Evolutionary conservation across 2,113 vertebrate genomes (phyloP).

Genomic region (Sprattus sprattus): DNA sequence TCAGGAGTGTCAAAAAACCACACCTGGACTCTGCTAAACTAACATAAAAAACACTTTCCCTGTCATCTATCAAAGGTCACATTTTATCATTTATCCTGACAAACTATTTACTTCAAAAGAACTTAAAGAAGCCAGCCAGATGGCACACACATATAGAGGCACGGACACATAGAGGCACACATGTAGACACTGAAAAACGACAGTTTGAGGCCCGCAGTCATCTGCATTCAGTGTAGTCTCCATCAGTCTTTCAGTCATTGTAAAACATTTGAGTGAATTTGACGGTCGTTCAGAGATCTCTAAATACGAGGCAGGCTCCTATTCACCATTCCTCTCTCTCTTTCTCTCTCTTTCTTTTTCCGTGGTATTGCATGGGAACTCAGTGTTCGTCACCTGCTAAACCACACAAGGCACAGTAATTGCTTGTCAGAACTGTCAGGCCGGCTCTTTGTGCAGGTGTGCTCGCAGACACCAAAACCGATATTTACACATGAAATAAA

Average conservation of each 20-base stretch:
- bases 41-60: no score
- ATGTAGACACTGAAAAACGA: not conserved
- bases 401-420: conserved; percentile 52
- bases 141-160: not conserved
- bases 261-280: not conserved
- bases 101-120: no score
- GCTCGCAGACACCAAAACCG: conserved; percentile 50
- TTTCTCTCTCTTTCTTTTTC: not conserved
- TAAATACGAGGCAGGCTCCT: not conserved
- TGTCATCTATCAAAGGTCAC: no score
- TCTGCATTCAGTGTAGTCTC: not conserved
- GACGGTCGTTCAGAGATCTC: not conserved
- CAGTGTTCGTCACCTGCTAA: conserved; percentile 43
- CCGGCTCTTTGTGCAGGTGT: conserved; percentile 41
- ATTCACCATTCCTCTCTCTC: not conserved
- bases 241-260: conserved; percentile 4
- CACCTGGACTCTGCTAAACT: no score
- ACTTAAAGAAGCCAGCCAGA: not conserved
- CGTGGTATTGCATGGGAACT: not conserved
- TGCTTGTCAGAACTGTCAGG: conserved; percentile 58
- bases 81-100: no score
- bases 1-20: no score
- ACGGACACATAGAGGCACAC: not conserved
- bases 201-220: not conserved
- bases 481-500: conserved; percentile 58